A percentile compares a stretch with the other conserved stretches of the same genome.
phyloP scores from a whole-genome alignment of 2,888 invertebrate genomes.

The Phoenoteleia sp. region DNA sequence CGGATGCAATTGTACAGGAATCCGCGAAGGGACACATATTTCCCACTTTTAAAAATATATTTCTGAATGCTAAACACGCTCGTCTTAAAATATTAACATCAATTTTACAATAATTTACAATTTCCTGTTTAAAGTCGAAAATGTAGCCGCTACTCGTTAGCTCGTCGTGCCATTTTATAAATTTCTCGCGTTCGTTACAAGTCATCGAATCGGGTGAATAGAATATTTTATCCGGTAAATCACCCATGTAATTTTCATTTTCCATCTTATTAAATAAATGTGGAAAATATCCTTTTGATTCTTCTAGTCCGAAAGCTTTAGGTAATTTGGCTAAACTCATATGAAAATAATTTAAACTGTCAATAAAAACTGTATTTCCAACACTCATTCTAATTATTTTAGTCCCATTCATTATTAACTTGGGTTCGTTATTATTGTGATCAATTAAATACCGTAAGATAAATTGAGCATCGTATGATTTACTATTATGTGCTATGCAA shows the following conservation, averaged over 20 bases:
- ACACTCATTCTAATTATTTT: constrained; percentile 66
- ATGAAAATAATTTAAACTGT: constrained; percentile 72
- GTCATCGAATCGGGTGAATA: constrained; percentile 52
- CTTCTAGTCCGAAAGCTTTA: constrained; percentile 75
- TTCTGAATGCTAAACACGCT: constrained; percentile 67
- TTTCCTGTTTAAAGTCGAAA: constrained; percentile 64
- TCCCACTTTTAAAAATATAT: constrained; percentile 65
- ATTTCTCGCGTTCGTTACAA: constrained; percentile 54
- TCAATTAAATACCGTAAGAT: neutral
- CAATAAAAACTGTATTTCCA: constrained; percentile 61
- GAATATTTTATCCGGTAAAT: constrained; percentile 63
- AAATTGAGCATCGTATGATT: neutral
- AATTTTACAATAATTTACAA: constrained; percentile 66
- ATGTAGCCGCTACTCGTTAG: constrained; percentile 50
- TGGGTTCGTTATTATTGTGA: constrained; percentile 24
- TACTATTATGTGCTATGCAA: constrained; percentile 42
- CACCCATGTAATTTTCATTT: constrained; percentile 67
- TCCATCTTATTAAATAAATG: constrained; percentile 72
- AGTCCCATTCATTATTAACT: constrained; percentile 71
- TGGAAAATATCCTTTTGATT: constrained; percentile 69
- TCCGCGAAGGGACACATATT: constrained; percentile 71
- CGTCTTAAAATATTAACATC: constrained; percentile 71
- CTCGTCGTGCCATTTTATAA: constrained; percentile 49
- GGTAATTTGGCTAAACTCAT: constrained; percentile 75
- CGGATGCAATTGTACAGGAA: constrained; percentile 70